Base-by-base conservation (phyloP, 2,797 vertebrate species). In the Epinephelus malabaricus region DNA sequence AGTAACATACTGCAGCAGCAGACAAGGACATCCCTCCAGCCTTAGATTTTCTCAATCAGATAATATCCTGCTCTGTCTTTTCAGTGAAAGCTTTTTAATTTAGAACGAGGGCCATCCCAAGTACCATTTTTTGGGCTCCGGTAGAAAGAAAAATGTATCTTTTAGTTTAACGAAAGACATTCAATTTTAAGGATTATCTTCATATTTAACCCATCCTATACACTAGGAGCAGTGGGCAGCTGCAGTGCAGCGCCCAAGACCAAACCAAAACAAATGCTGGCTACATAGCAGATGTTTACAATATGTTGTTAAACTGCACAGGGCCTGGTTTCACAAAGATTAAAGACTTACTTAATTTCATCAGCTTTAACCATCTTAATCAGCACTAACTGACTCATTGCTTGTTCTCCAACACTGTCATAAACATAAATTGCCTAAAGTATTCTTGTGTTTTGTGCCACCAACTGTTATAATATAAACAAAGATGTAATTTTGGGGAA, bases 311-410 rank as follows among this genome's bases (percentile, higher is more conserved):
- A 9, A 13, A 47, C n/a, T 45, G 23, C 21, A 8, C 4, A n/a
- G 62, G 38, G 56, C 55, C 63, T 2, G 40, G 56, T 73, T 79
- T 67, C 77, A 79, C 69, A 67, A 61, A 72, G 62, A 72, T 38
- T 6, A 25, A 23, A 12, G n/a, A n/a, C 13, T 34, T 27, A n/a
- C 19, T 14, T 15, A 46, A 46, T 3, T 15, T 15, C 13, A 14
- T 46, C 14, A 46, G 34, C 34, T 34, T 34, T 34, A 7, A 34
- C 14, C 40, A 23, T 17, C n/a, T 43, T 21, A 40, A 43, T 2
- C 12, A 14, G 38, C 2, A 49, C 6, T 43, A 43, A 23, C 34
- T 34, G 34, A 13, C 5, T 8, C 23, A 14, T 10, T 43, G 40
- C 11, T 43, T 43, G 40, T 11, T 43, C 34, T 27, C 8, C 14